Conservation (phyloP, 2,113 vertebrate genomes). For the Neodon shergylaensis region DNA sequence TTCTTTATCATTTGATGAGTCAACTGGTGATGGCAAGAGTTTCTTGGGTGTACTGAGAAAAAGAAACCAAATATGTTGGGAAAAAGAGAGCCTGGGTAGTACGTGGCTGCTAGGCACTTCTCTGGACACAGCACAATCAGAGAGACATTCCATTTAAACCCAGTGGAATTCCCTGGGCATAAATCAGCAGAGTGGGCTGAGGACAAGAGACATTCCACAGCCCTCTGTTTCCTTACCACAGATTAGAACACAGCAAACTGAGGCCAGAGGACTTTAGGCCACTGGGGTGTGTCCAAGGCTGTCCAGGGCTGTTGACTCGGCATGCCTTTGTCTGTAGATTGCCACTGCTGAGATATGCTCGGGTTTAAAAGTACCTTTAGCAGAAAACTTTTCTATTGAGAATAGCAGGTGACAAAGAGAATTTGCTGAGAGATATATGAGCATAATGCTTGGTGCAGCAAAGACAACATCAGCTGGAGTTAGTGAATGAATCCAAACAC, state of each 20-base stretch:
- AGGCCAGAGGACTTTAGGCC: not conserved
- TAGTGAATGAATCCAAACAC: not conserved
- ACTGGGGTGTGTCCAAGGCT: not conserved
- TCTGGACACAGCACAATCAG: not conserved
- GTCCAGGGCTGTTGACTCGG: not conserved
- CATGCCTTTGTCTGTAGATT: not conserved
- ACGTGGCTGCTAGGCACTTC: not conserved
- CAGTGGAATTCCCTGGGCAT: not conserved
- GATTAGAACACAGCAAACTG: not conserved
- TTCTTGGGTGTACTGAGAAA: not conserved
- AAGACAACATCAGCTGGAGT: not conserved
- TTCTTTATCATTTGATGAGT: not conserved
- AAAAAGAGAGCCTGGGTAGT: not conserved
- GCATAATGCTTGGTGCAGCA: not conserved
- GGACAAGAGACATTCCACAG: not conserved
- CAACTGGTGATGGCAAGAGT: not conserved
- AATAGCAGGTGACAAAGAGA: not conserved
- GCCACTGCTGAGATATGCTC: not conserved
- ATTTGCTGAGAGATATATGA: constrained; percentile 14
- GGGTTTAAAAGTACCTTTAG: not conserved
- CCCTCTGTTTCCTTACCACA: not conserved
- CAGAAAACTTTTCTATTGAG: constrained; percentile 20
- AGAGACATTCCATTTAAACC: not conserved
- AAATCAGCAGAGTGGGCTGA: not conserved
- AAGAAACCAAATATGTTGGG: constrained; percentile 4